phyloP scores from a whole-genome alignment of 1,140 invertebrate species.

The Zaprionus davidi region DNA sequence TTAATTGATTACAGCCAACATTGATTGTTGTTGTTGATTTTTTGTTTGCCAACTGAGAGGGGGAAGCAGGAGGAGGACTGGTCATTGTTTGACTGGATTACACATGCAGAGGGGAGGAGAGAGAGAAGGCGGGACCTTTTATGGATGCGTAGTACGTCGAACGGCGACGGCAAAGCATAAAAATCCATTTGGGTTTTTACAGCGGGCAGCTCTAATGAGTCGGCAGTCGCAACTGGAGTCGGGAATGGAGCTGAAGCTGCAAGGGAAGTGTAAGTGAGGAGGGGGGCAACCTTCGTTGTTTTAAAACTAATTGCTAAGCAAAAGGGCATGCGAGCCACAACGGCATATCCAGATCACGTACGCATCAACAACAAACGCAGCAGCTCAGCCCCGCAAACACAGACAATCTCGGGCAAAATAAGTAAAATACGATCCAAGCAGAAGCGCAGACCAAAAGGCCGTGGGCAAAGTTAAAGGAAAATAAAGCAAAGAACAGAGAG shows the following conservation, averaged over 20 bases:
- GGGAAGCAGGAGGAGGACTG: neutral
- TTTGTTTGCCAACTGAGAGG: conserved; percentile 17
- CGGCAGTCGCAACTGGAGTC: neutral
- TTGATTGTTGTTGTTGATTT: conserved; percentile 76
- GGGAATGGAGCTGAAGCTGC: neutral
- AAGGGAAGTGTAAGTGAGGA: neutral
- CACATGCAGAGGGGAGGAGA: conserved; percentile 15
- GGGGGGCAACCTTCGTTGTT: conserved; percentile 34
- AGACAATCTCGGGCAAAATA: conserved; percentile 71
- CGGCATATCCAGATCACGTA: conserved; percentile 71
- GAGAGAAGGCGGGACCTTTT: conserved; percentile 8
- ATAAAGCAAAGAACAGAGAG: conserved; percentile 1
- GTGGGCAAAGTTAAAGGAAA: conserved; percentile 21
- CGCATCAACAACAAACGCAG: conserved; percentile 69
- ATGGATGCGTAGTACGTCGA: conserved; percentile 26
- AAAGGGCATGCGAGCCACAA: conserved; percentile 67
- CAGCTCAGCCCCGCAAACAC: conserved; percentile 58
- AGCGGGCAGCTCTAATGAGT: conserved; percentile 50
- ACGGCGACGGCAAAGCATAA: conserved; percentile 42
- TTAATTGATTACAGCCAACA: conserved; percentile 82
- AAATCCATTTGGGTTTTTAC: conserved; percentile 53
- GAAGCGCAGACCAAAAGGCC: conserved; percentile 43
- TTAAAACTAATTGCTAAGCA: conserved; percentile 82
- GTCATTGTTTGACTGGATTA: conserved; percentile 57
- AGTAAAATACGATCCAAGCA: conserved; percentile 34